phyloP scores from a whole-genome alignment of 2,113 vertebrate species.

The Vidua chalybeata region DNA sequence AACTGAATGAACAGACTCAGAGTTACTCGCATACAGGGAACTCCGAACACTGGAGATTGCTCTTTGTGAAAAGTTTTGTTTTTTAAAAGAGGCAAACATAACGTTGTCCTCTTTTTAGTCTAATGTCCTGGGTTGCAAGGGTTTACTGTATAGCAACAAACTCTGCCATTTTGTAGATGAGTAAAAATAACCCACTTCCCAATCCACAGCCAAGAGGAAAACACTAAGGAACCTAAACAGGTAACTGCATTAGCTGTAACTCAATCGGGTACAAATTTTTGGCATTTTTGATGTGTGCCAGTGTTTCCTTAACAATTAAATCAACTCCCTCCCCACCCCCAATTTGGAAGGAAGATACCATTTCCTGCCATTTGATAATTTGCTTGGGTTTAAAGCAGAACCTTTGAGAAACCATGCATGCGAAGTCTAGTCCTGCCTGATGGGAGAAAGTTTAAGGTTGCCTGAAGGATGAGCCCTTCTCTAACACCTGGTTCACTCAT shows the following conservation, averaged over 20 bases:
- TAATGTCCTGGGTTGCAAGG: neutral
- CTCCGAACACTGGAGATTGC: accelerated
- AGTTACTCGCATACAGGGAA: neutral
- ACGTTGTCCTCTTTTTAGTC: neutral
- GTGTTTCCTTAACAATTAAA: neutral
- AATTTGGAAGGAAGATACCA: neutral
- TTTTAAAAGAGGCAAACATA: neutral
- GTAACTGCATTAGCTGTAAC: neutral
- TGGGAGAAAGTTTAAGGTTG: neutral
- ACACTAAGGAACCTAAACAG: neutral
- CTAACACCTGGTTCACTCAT: neutral
- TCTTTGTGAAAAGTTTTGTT: neutral
- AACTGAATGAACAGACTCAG: neutral
- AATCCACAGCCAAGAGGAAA: neutral
- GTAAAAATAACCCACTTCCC: neutral
- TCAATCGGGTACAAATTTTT: neutral
- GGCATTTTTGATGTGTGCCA: neutral
- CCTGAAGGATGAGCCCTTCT: neutral
- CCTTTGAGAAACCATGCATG: neutral
- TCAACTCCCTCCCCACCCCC: neutral
- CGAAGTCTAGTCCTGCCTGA: neutral
- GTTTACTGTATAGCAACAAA: neutral
- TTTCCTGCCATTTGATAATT: neutral
- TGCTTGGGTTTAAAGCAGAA: neutral
- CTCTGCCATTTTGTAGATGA: neutral